Evolutionary conservation across 2,797 vertebrate species (phyloP).

Genomic region (Apogon hyalosoma): DNA sequence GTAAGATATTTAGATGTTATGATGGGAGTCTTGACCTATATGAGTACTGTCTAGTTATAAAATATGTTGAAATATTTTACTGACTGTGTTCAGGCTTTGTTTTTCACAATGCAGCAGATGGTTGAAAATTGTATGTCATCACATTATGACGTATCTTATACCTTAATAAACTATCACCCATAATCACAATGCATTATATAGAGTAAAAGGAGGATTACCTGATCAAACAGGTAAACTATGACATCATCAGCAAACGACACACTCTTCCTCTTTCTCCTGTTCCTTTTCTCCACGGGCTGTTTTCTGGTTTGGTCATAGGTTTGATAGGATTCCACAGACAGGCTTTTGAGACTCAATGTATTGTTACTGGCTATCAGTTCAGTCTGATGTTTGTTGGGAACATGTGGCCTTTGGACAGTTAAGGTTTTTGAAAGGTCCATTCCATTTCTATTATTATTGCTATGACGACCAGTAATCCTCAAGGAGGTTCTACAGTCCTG

Average conservation of each 20-base stretch:
- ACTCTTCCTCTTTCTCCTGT: constrained; percentile 52
- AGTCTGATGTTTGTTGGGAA: background rate
- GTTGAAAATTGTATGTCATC: no score
- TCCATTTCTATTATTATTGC: constrained; percentile 2
- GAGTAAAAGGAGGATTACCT: constrained; percentile 53
- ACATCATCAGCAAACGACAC: constrained; percentile 76
- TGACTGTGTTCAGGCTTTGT: no score
- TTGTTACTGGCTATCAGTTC: background rate
- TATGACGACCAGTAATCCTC: background rate
- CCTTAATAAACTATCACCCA: no score
- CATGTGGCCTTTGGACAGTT: background rate
- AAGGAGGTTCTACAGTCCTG: background rate
- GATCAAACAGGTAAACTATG: constrained; percentile 72
- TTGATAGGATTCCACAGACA: constrained; percentile 24
- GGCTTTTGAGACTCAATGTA: constrained; percentile 8
- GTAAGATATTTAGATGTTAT: no score
- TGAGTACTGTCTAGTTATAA: no score
- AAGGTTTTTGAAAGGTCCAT: constrained; percentile 19
- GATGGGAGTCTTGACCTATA: no score
- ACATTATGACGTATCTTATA: no score
- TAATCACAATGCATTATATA: background rate
- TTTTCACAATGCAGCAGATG: no score
- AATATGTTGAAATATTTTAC: no score
- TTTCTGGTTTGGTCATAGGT: background rate
- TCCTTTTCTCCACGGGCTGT: background rate